Evolutionary conservation across 1,140 invertebrate species (phyloP).

Genomic region (Drosophila insularis): DNA sequence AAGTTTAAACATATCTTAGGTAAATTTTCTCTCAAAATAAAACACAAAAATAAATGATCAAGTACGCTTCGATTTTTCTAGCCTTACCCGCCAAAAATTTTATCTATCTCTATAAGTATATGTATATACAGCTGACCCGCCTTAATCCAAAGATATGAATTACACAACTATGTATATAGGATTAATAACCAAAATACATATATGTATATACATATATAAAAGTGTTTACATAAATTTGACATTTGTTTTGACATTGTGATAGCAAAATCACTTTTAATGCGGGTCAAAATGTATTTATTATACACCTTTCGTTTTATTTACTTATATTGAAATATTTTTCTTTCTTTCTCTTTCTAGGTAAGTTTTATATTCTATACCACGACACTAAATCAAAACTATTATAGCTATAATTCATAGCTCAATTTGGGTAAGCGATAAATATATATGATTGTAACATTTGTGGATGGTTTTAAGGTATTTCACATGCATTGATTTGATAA

Average conservation of each 20-base stretch:
- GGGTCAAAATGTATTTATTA: neutral
- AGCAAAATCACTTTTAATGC: neutral
- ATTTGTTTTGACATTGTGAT: neutral
- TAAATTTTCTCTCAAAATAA: conserved; percentile 37
- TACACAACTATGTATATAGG: no score
- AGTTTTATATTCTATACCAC: conserved; percentile 24
- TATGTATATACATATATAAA: neutral
- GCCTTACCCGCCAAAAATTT: no score
- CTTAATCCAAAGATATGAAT: no score
- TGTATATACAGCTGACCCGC: no score
- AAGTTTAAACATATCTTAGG: conserved; percentile 81
- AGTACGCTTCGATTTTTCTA: neutral
- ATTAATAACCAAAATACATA: neutral
- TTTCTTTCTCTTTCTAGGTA: conserved; percentile 63
- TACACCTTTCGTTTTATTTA: no score
- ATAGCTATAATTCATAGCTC: neutral
- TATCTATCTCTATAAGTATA: no score
- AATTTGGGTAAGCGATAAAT: neutral
- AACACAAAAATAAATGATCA: neutral
- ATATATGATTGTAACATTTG: neutral
- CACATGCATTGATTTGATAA: no score
- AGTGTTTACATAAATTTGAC: neutral
- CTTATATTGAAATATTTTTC: neutral
- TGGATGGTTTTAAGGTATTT: no score
- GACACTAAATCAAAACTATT: neutral